Conservation (phyloP, 2,113 vertebrate species). For the Dolichotis patagonum region DNA sequence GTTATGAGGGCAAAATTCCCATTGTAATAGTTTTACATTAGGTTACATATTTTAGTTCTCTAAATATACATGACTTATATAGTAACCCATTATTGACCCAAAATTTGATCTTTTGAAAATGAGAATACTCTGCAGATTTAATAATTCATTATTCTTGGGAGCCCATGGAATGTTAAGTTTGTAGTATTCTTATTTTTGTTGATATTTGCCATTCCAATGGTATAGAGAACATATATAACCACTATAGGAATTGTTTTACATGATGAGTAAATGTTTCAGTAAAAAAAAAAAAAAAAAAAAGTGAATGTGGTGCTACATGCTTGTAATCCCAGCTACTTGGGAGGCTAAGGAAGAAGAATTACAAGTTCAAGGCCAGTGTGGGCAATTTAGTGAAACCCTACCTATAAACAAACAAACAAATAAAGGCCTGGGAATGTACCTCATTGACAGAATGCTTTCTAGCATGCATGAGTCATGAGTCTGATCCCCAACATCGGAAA, state of each 20-base stretch:
- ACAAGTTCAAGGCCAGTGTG: not conserved
- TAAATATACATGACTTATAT: conserved; percentile 5
- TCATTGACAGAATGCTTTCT: not conserved
- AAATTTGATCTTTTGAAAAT: not conserved
- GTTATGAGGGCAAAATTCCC: conserved; percentile 21
- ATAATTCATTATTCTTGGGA: conserved; percentile 53
- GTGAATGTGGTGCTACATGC: not conserved
- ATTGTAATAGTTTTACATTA: not conserved
- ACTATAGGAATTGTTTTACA: conserved; percentile 32
- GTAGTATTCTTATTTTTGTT: not conserved
- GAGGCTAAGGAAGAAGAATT: not conserved
- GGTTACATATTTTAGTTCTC: conserved; percentile 38
- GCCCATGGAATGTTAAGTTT: conserved; percentile 16
- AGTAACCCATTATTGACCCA: not conserved
- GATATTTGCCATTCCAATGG: conserved; percentile 27
- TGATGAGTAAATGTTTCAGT: not conserved
- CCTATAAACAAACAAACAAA: not conserved
- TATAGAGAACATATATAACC: not conserved
- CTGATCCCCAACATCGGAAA: not conserved
- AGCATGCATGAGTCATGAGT: not conserved
- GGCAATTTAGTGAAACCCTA: not conserved
- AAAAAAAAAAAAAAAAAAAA: conserved; percentile 27
- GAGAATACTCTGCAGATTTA: conserved; percentile 4
- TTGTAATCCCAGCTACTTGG: not conserved
- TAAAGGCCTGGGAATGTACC: not conserved